These are phyloP conservation scores for Gobio occitaniae DNA, from an alignment of 2,797 vertebrate species.

Conservation along the genomic window DNA sequence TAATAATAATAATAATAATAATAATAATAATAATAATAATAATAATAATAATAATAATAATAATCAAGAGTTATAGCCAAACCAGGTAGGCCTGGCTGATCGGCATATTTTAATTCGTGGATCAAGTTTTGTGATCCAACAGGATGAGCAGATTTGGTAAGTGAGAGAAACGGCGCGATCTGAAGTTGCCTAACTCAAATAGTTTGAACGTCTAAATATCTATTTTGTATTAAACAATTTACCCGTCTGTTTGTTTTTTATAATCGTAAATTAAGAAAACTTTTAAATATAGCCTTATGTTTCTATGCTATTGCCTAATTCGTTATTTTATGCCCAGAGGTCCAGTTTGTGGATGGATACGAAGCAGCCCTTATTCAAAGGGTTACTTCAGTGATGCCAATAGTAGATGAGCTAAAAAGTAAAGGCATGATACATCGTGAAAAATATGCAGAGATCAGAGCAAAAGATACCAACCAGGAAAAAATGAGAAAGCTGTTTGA, in stretches of 20 bases:
- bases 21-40: too few relatives aligned
- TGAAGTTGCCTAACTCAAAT: not conserved
- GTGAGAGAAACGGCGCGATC: not conserved
- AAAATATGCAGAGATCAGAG: not conserved
- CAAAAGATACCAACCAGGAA: not conserved
- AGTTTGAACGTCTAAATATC: not conserved
- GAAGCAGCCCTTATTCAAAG: not conserved
- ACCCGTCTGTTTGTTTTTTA: not conserved
- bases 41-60: too few relatives aligned
- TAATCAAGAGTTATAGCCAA: not conserved
- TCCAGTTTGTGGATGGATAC: not conserved
- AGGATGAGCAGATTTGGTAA: not conserved
- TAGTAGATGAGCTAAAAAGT: conserved; percentile 6
- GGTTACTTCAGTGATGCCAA: conserved; percentile 3
- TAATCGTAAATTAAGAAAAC: not conserved
- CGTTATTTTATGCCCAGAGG: not conserved
- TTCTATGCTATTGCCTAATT: not conserved
- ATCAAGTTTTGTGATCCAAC: too few relatives aligned
- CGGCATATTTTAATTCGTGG: not conserved
- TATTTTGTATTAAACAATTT: not conserved
- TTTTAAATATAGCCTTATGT: not conserved
- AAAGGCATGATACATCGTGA: not conserved
- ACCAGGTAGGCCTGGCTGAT: not conserved
- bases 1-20: too few relatives aligned
- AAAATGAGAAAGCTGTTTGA: not conserved